Base-by-base conservation (phyloP, 2,797 vertebrate genomes). In the Taeniopygia guttata region DNA sequence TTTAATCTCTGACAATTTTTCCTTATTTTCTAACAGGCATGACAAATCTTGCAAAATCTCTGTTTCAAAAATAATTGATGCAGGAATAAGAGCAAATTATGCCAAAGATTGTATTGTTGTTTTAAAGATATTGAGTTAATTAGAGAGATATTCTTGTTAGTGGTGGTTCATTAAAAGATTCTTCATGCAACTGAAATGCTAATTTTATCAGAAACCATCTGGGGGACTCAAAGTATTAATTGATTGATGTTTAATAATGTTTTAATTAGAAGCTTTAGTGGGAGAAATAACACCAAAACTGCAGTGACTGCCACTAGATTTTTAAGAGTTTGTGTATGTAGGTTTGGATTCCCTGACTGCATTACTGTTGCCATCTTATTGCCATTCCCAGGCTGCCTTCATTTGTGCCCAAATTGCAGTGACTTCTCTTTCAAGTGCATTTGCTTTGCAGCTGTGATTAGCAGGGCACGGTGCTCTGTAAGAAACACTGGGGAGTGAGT, bases 261-360 rank as follows among this genome's bases (percentile, higher is more conserved):
- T 94, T 96, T 74, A 95, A 94, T 96, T 95, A 88, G 77, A 70
- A 77, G 63, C 16, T 94, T 90, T 95, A 88, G 87, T 91, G 89
- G 62, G 75, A 91, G 63, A 91, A 78, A 92, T 95, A 84, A 79
- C 87, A 89, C 13, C 11, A 55, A 94, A 87, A 63, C 87, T 95
- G 67, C 27, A 92, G 78, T 63, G 66, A 76, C 32, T 94, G 45
- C 25, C 30, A 49, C 63, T 80, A 60, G 48, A 58, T 67, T 54
- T 84, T 90, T 20, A 80, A 63, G 23, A 38, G 23, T 74, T 87
- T 80, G 15, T 30, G 22, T 56, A 5, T 23, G 13, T 4, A 20
- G 9, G 7, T 10, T 13, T 69, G 51, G 9, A 78, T 80, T 87
- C 18, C n/a, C 30, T 54, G 34, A 13, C 45, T 3, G 1, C 34